Evolutionary conservation across 2,888 invertebrate species (phyloP), one percentile per base, ranked within the genome.

Genomic region (Leucoptera coffeella): DNA sequence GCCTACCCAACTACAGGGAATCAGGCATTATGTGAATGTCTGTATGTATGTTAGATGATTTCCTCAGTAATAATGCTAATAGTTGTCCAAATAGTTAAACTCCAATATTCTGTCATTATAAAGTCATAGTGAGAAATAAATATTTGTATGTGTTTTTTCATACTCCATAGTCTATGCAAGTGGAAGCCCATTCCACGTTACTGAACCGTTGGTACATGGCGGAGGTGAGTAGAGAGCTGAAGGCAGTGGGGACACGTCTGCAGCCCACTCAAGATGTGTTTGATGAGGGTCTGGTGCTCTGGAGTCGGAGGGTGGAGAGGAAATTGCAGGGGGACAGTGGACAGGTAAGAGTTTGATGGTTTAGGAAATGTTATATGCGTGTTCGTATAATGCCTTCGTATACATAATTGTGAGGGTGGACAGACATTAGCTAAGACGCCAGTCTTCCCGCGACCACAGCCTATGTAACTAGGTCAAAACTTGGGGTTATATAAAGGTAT

Each of bases 131-230:
- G n/a, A n/a, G 23, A 19, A 30, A 29, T 31, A 30, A 26, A 23
- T 26, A 12, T 28, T 23, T 27, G 30, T 24, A 24, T 23, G 25
- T 28, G 30, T 13, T 13, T 21, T 14, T 7, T 14, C n/a, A 22
- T 30, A 17, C 15, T 27, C 35, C 32, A 1, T 42, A 74, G 73
- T 47, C 60, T 33, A 57, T 74, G 40, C 45, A 39, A 5, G 43
- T 65, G 11, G 57, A 67, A 25, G 40, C 65, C 11, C 65, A 71
- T 32, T 51, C 60, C 0, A 29, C 35, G 0, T 37, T 74, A 4
- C 30, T 50, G 5, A 35, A 42, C 0, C 35, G 38, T 4, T 58
- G 60, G 47, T 69, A 45, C 43, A 50, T 51, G 36, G 30, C 42
- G 0, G 51, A 48, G 11, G 26, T 60, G 12, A 6, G 15, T 1